Percentiles rank a stretch among this genome's conserved stretches.
Evolutionary conservation across 2,888 invertebrate genomes (phyloP).

Genomic region (Psylliodes chrysocephalus): DNA sequence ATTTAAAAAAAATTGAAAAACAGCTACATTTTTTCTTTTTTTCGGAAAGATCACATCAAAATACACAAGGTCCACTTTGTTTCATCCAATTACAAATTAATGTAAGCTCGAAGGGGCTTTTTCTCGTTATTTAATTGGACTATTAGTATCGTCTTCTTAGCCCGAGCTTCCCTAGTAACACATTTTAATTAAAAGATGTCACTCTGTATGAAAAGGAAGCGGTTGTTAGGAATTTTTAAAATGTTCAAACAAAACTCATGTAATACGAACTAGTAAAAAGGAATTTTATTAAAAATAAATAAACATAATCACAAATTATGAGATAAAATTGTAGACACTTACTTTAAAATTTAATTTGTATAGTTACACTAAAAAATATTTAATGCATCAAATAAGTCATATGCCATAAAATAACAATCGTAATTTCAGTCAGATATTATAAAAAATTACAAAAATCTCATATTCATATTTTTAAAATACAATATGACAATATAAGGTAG

Average conservation of each 20-base stretch:
- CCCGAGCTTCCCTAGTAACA: too few relatives aligned
- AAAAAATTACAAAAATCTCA: slow-evolving; percentile 33
- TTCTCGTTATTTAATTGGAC: too few relatives aligned
- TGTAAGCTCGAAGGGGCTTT: too few relatives aligned
- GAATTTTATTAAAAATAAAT: slow-evolving; percentile 13
- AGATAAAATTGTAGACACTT: slow-evolving; percentile 9
- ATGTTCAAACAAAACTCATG: background rate
- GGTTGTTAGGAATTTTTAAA: too few relatives aligned
- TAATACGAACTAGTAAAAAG: slow-evolving; percentile 8
- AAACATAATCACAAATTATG: slow-evolving; percentile 15
- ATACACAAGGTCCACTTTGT: too few relatives aligned
- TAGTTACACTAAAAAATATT: slow-evolving; percentile 31
- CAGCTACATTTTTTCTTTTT: too few relatives aligned
- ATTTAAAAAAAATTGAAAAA: too few relatives aligned
- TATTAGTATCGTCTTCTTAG: too few relatives aligned
- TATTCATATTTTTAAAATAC: slow-evolving; percentile 36
- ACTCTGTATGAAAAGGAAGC: too few relatives aligned
- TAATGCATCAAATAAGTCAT: slow-evolving; percentile 22
- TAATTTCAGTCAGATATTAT: slow-evolving; percentile 31
- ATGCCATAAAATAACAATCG: slow-evolving; percentile 27
- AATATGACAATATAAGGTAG: slow-evolving; percentile 30
- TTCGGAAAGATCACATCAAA: too few relatives aligned
- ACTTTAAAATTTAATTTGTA: slow-evolving; percentile 16
- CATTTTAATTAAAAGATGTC: too few relatives aligned
- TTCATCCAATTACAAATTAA: too few relatives aligned